phyloP scores from a whole-genome alignment of 2,888 invertebrate genomes.

The Ariolimax columbianus region DNA sequence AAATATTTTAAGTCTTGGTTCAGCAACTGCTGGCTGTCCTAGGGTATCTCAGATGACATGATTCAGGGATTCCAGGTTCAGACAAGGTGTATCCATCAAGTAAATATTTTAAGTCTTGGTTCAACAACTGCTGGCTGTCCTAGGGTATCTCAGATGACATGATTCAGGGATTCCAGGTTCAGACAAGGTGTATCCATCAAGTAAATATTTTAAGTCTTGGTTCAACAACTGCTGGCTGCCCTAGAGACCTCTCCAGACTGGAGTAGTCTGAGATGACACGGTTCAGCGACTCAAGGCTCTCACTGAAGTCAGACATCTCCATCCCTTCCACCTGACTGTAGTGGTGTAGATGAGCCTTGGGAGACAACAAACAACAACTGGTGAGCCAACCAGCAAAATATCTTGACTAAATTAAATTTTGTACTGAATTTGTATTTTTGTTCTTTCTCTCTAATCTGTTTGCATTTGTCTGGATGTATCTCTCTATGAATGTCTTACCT shows the following conservation, averaged over 20 bases:
- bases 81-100: no score
- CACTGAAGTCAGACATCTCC: conserved; percentile 75
- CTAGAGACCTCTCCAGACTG: conserved; percentile 67
- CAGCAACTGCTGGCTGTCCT: no score
- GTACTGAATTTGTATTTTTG: neutral
- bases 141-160: conserved; percentile 74
- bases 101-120: no score
- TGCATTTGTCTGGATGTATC: no score
- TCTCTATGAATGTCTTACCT: no score
- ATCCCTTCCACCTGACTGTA: conserved; percentile 78
- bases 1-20: no score
- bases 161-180: conserved; percentile 73
- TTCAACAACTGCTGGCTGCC: conserved; percentile 62
- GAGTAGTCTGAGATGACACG: conserved; percentile 74
- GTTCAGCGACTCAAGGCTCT: conserved; percentile 74
- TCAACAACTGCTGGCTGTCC: conserved; percentile 63
- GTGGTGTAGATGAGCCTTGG: conserved; percentile 79
- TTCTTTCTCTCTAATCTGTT: no score
- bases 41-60: no score
- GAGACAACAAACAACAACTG: neutral
- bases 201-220: conserved; percentile 68
- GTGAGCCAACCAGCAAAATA: neutral
- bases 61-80: no score
- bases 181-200: conserved; percentile 55
- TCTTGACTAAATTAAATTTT: neutral